Evolutionary conservation across 23 tunicate species (phyloP).

Genomic region (Trididemnum clinides): DNA sequence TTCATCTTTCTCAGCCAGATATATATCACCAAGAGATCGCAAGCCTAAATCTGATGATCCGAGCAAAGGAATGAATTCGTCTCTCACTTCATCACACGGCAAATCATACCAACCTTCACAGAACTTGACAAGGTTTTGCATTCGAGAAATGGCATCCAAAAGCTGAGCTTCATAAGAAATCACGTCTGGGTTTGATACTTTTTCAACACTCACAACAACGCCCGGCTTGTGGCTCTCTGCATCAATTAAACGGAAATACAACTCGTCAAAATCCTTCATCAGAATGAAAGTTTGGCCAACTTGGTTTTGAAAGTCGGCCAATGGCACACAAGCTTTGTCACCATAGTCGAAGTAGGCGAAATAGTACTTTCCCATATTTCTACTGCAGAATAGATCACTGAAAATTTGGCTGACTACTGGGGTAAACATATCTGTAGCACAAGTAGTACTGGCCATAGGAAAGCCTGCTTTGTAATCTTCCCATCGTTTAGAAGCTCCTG

Average conservation of each 20-base stretch:
- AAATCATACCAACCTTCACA: not conserved
- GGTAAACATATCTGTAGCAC: constrained; percentile 6
- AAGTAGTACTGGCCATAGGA: not conserved
- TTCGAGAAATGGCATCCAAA: not conserved
- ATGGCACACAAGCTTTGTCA: not conserved
- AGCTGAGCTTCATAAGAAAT: not conserved
- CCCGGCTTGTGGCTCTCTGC: not conserved
- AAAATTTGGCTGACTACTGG: constrained; percentile 22
- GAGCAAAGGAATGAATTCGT: not conserved
- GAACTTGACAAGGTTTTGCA: not conserved
- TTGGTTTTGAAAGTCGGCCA: not conserved
- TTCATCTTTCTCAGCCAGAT: not conserved
- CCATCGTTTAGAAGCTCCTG: constrained; percentile 39
- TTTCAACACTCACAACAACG: not conserved
- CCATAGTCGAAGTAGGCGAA: constrained; percentile 29
- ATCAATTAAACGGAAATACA: not conserved
- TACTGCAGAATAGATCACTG: not conserved
- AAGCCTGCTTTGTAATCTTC: not conserved
- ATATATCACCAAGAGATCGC: no score
- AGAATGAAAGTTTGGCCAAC: not conserved
- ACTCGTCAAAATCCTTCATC: constrained; percentile 7
- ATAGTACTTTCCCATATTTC: constrained; percentile 23
- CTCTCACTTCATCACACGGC: no score
- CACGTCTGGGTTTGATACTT: not conserved
- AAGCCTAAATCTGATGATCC: no score